Base-by-base conservation (phyloP, 1,140 invertebrate genomes). In the Belonocnema kinseyi region DNA sequence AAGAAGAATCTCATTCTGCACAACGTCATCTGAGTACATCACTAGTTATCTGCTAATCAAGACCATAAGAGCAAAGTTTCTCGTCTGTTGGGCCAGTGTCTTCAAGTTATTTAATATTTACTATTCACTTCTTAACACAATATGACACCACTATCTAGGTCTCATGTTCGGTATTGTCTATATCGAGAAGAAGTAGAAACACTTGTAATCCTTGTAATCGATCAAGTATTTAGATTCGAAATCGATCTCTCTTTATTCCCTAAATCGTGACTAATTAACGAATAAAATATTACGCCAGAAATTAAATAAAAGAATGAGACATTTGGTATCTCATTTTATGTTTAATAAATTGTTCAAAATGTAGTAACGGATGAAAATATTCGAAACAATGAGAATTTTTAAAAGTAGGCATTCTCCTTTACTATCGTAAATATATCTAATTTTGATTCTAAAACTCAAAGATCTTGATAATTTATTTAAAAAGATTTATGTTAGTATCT, bases 81-180 rank as follows among this genome's bases (percentile, higher is more conserved):
- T 66, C 61, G 61, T 66, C 46, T 40, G 8, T 14, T 66, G 16
- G n/a, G 61, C 14, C 40, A 46, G 10, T 66, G 26, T 12, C 40
- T n/a, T 7, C 26, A 46, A 66, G 61, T 66, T 66, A 66, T 66
- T 66, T 66, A 66, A 66, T 66, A 66, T 66, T 66, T 66, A 66
- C 61, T 66, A 66, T 40, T 66, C 61, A 66, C 21, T 26, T 61
- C 58, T 26, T 33, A 58, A 58, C 12, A 61, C 26, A 21, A 61
- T 12, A 14, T 61, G 58, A 61, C 58, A 61, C 58, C 58, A 61
- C 58, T 61, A 7, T 66, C 61, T n/a, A 16, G 40, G 61, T 66
- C 16, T 66, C 26, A 66, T 66, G 40, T 66, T 66, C 33, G 40
- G 40, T 61, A 61, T 61, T 61, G 21, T 61, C 58, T 61, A 58